phyloP scores from a whole-genome alignment of 2,888 invertebrate species.

The Drosophila subsilvestris region DNA sequence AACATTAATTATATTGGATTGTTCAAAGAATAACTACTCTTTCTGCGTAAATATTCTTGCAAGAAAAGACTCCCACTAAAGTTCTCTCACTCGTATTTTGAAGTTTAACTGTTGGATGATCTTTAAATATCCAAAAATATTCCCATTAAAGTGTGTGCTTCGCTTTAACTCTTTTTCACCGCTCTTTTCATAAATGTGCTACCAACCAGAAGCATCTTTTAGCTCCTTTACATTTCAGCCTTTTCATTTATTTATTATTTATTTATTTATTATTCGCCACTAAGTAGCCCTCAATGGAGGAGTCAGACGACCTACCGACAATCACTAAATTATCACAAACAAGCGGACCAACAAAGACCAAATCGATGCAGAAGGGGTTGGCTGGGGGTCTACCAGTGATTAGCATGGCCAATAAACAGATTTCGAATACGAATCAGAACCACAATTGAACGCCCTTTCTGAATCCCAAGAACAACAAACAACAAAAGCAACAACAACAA shows the following conservation, averaged over 20 bases:
- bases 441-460: slow-evolving; percentile 61
- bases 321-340: slow-evolving; percentile 31
- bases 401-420: slow-evolving; percentile 63
- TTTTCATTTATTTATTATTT: neutral
- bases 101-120: no score
- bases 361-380: slow-evolving; percentile 1
- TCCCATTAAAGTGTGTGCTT: no score
- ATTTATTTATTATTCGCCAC: neutral
- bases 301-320: neutral
- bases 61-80: no score
- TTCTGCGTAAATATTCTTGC: no score
- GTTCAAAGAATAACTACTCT: no score
- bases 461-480: slow-evolving; percentile 17
- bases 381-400: slow-evolving; percentile 30
- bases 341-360: slow-evolving; percentile 9
- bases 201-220: neutral
- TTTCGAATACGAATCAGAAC: slow-evolving; percentile 47
- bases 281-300: no score
- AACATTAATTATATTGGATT: no score
- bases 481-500: slow-evolving; percentile 13
- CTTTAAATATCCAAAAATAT: no score
- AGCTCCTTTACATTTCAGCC: neutral
- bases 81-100: no score
- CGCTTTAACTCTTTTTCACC: no score
- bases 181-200: no score